Evolutionary conservation across 2,113 vertebrate genomes (phyloP).

Genomic region (Morone chrysops): DNA sequence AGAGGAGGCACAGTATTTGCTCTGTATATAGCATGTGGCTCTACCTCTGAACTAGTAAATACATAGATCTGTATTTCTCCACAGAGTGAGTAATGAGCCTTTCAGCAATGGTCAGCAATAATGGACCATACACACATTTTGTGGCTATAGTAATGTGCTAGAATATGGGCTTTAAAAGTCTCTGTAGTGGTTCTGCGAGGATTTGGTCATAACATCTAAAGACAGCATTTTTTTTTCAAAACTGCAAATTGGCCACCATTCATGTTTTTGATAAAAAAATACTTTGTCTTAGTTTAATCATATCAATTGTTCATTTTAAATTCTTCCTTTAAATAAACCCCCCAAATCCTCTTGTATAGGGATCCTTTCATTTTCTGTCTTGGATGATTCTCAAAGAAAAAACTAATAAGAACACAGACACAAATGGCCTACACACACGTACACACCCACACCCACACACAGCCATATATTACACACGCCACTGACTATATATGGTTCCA

Average conservation of each 20-base stretch:
- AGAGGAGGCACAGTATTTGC: slow-evolving; percentile 20
- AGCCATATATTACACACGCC: not conserved
- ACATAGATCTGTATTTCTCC: slow-evolving; percentile 19
- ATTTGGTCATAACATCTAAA: not conserved
- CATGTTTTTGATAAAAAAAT: not conserved
- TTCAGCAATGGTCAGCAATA: not conserved
- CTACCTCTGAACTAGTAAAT: slow-evolving; percentile 1
- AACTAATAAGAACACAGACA: not conserved
- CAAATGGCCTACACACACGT: not conserved
- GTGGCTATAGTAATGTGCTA: not conserved
- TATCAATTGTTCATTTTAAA: not conserved
- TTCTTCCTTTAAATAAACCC: not conserved
- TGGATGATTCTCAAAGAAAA: not conserved
- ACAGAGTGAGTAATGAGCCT: not conserved
- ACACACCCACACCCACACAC: not conserved
- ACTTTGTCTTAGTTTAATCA: too few species aligned
- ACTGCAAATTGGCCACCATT: not conserved
- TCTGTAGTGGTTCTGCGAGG: not conserved
- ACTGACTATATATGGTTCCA: slow-evolving; percentile 32
- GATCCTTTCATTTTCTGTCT: not conserved
- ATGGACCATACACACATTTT: not conserved
- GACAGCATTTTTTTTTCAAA: not conserved
- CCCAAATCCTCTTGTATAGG: not conserved
- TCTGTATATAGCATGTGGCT: slow-evolving; percentile 15
- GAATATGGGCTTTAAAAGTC: not conserved